phyloP scores from a whole-genome alignment of 2,888 invertebrate species.

The Dendrolimus pini region DNA sequence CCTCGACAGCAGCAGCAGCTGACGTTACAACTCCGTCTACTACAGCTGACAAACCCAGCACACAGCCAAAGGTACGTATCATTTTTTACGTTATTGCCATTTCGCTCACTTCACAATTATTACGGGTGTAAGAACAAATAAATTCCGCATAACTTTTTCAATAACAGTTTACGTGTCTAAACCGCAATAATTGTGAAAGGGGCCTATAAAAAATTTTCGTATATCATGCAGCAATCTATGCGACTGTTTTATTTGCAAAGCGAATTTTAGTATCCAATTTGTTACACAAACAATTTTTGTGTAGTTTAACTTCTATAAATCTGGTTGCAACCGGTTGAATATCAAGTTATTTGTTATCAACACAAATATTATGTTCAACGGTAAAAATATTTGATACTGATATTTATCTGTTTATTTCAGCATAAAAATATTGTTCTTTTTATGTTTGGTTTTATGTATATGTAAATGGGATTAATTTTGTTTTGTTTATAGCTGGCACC shows the following conservation, averaged over 20 bases:
- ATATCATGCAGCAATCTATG: constrained; percentile 10
- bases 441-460: no score
- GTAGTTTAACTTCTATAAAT: no score
- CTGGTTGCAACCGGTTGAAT: no score
- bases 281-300: neutral
- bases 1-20: constrained; percentile 30
- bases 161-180: neutral
- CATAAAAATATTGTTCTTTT: no score
- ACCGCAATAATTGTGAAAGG: neutral
- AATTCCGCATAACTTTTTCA: constrained; percentile 14
- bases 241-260: constrained; percentile 31
- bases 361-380: no score
- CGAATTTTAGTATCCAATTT: constrained; percentile 23
- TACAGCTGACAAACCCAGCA: constrained; percentile 42
- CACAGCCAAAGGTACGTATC: constrained; percentile 52
- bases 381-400: no score
- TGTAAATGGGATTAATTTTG: no score
- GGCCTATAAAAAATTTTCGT: constrained; percentile 3
- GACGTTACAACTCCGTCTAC: constrained; percentile 41
- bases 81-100: constrained; percentile 1
- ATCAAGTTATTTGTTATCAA: no score
- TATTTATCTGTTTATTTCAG: no score
- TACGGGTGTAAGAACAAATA: constrained; percentile 2
- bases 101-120: neutral
- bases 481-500: no score